Conservation (phyloP, 92 coral and sea anemone species). For the Meandrina meandrites region DNA sequence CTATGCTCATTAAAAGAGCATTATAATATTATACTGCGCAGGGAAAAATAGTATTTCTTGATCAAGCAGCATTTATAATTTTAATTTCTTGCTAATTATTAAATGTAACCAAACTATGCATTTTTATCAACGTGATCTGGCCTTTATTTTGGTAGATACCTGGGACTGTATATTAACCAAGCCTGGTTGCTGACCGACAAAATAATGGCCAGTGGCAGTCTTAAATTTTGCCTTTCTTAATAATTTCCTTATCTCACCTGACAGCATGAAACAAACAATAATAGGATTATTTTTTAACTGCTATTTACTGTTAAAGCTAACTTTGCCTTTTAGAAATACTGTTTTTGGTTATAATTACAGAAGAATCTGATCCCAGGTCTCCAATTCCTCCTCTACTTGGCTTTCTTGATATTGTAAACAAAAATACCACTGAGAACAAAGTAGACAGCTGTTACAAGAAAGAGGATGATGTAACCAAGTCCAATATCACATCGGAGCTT, state of each 20-base stretch:
- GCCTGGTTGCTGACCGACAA: background rate
- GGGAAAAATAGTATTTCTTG: background rate
- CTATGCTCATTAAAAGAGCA: background rate
- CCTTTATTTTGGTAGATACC: background rate
- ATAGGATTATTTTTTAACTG: no score
- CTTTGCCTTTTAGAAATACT: no score
- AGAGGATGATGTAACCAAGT: constrained; percentile 96
- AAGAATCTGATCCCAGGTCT: no score
- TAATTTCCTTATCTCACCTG: no score
- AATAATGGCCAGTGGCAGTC: background rate
- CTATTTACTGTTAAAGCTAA: no score
- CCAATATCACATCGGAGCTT: constrained; percentile 93
- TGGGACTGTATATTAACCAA: background rate
- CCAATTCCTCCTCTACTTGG: constrained; percentile 40
- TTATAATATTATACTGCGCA: no score
- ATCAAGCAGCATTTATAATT: background rate
- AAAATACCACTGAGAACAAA: constrained; percentile 97
- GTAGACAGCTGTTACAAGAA: constrained; percentile 88
- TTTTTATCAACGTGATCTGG: background rate
- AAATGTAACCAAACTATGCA: no score
- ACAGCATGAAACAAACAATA: no score
- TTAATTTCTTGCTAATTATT: background rate
- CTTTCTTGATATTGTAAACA: constrained; percentile 89
- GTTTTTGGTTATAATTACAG: no score
- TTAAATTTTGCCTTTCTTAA: background rate